Evolutionary conservation across 2,797 vertebrate genomes (phyloP), one percentile per base, ranked within the genome.

Genomic region (Karalla daura): DNA sequence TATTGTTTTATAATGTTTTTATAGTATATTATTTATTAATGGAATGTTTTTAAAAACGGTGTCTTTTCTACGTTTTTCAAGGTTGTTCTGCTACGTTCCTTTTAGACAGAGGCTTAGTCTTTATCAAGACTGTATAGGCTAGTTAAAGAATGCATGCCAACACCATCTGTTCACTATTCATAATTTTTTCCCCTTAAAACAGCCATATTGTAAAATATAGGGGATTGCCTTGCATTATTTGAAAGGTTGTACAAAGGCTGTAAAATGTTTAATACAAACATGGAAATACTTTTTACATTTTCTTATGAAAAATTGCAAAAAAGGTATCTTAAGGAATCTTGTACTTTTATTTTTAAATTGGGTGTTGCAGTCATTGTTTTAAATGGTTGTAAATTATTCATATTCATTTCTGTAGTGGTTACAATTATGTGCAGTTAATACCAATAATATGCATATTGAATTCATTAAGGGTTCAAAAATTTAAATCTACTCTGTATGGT

Each of bases 351-450:
- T 87, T 86, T 81, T 86, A 71, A 64, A 70, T 79, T 78, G 53
- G 77, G 81, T 87, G 85, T 89, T 92, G 87, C 94, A 94, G 93
- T 95, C 93, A 95, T 95, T 95, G 93, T 95, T 95, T 95, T 94
- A 94, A 95, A 94, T 95, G 94, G 93, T 95, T 95, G 93, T 95
- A 85, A 92, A 84, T 85, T 84, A 68, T 89, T 80, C 75, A 86
- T 70, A 61, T 78, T 88, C 70, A 67, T 52, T 84, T 87, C 58
- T 83, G 50, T 70, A 55, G 63, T 66, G 23, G 75, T 80, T 78
- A 90, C 86, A 89, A 81, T 90, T 87, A 87, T 74, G 69, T 58
- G 73, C 63, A 80, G 52, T 72, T 81, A 65, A 79, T 70, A 71
- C 66, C 41, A 50, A 81, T 53, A 51, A 70, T 70, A 50, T 64